These are phyloP conservation scores for Melinaea menophilus DNA, from an alignment of 2,888 invertebrate genomes.

Conservation along the genomic window DNA sequence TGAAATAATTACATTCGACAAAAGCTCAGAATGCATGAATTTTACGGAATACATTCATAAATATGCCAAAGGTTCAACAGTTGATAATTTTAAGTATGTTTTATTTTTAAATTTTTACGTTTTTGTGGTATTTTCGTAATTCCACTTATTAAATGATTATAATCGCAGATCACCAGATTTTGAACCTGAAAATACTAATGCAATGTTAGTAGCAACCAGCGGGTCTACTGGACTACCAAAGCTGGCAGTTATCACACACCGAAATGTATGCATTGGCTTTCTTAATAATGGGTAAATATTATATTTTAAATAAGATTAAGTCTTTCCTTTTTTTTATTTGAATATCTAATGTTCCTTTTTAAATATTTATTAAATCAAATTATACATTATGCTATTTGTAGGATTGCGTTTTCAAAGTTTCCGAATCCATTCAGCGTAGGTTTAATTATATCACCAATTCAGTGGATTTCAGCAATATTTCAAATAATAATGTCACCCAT, in stretches of 20 bases:
- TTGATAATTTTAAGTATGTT: conserved; percentile 39
- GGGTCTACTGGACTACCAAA: conserved; percentile 63
- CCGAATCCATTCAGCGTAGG: conserved; percentile 40
- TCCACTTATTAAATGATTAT: conserved; percentile 16
- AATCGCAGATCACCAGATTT: conserved; percentile 47
- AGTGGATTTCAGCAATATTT: conserved; percentile 49
- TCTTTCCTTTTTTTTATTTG: background rate
- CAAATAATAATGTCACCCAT: conserved; percentile 40
- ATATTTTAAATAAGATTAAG: background rate
- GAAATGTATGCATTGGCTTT: conserved; percentile 35
- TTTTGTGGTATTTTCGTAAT: background rate
- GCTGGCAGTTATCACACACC: conserved; percentile 52
- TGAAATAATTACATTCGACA: conserved; percentile 43
- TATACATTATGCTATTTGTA: conserved; percentile 15
- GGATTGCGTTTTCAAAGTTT: conserved; percentile 14
- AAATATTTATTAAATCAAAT: too few relatives aligned
- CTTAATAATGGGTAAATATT: conserved; percentile 10
- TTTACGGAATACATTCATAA: conserved; percentile 42
- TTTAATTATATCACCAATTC: conserved; percentile 43
- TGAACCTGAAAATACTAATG: conserved; percentile 47
- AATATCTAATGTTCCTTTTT: too few relatives aligned
- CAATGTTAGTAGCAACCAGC: conserved; percentile 53
- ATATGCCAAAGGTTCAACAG: conserved; percentile 28
- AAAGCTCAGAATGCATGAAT: conserved; percentile 36
- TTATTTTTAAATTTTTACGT: background rate